Evolutionary conservation across 2,113 vertebrate species (phyloP).

Genomic region (Tamias sibiricus): DNA sequence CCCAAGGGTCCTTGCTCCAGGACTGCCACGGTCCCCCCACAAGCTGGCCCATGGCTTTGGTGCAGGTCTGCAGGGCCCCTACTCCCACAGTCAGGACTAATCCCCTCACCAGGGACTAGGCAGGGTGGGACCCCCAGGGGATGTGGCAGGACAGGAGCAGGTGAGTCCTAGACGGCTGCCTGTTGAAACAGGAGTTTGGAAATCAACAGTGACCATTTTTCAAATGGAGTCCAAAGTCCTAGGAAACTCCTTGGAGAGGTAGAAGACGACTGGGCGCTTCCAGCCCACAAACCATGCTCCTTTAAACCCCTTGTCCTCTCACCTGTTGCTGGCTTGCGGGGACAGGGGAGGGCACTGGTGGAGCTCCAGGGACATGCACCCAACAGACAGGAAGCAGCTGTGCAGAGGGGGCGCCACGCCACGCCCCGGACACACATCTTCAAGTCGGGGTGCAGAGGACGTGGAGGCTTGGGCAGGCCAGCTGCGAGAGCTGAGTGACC

Average conservation of each 20-base stretch:
- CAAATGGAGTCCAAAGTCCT: too few species aligned
- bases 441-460: neutral
- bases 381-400: neutral
- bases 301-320: too few species aligned
- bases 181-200: too few species aligned
- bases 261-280: neutral
- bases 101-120: neutral
- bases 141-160: too few species aligned
- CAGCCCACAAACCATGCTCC: rapidly evolving
- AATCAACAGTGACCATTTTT: neutral
- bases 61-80: too few species aligned
- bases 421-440: too few species aligned
- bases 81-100: neutral
- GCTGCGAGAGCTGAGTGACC: neutral
- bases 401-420: neutral
- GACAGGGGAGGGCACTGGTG: too few species aligned
- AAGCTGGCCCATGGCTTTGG: too few species aligned
- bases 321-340: too few species aligned
- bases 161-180: too few species aligned
- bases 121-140: too few species aligned
- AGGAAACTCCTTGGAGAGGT: neutral
- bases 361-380: neutral
- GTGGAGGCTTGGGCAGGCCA: neutral
- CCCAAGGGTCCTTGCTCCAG: neutral
- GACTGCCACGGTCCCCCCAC: too few species aligned